Percentiles rank a stretch among this genome's conserved stretches.
These are phyloP conservation scores for Brachionus rotundiformis DNA, from an alignment of 1,140 invertebrate genomes.

Conservation along the genomic window DNA sequence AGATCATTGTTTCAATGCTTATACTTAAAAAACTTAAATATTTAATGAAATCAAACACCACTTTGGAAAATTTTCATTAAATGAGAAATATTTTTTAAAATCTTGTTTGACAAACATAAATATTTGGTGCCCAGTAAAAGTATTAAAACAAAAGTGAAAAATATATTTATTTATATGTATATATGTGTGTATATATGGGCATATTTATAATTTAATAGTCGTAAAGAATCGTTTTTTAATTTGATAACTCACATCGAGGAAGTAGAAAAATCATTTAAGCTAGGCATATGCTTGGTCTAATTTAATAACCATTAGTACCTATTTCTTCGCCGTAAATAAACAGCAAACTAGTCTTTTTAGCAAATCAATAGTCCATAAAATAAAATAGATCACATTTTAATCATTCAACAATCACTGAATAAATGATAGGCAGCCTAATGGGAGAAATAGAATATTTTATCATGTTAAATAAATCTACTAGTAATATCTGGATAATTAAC, in stretches of 20 bases:
- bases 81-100: not conserved
- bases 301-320: not conserved
- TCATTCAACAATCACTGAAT: too few species aligned
- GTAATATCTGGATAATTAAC: not conserved
- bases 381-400: not conserved
- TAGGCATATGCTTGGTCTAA: not conserved
- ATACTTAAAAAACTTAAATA: slow-evolving; percentile 14
- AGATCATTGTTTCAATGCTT: not conserved
- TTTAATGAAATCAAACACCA: slow-evolving; percentile 47
- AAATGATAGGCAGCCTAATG: too few species aligned
- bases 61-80: slow-evolving; percentile 21
- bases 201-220: slow-evolving; percentile 8
- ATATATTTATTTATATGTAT: too few species aligned
- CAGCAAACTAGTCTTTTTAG: not conserved
- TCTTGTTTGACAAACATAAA: slow-evolving; percentile 41
- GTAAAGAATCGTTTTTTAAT: slow-evolving; percentile 21
- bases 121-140: not conserved
- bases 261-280: not conserved
- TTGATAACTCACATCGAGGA: not conserved
- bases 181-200: too few species aligned
- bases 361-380: not conserved
- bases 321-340: not conserved
- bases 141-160: slow-evolving; percentile 32
- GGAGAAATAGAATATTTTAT: not conserved
- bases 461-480: not conserved